phyloP scores from a whole-genome alignment of 2,888 invertebrate genomes.

The Baccha elongata region DNA sequence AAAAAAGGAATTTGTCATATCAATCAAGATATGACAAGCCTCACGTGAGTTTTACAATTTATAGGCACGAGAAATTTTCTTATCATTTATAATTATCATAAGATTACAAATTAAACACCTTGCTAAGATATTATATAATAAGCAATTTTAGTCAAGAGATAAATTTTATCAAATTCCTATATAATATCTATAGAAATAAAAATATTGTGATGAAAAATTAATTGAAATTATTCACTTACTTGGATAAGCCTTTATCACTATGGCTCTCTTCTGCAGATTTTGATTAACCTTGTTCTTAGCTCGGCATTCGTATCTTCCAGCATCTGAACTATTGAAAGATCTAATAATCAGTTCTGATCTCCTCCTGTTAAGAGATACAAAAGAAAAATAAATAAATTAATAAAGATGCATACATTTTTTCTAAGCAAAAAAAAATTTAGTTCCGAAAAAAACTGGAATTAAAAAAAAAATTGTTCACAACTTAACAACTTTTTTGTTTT shows the following conservation, averaged over 20 bases:
- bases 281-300: constrained; percentile 84
- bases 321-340: constrained; percentile 88
- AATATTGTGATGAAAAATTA: no score
- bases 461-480: constrained; percentile 3
- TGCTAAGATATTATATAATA: no score
- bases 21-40: not conserved
- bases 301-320: constrained; percentile 91
- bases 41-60: not conserved
- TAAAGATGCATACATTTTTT: not conserved
- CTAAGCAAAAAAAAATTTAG: not conserved
- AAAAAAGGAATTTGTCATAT: constrained; percentile 27
- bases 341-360: constrained; percentile 92
- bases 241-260: constrained; percentile 81
- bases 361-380: constrained; percentile 85
- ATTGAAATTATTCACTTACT: no score
- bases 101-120: not conserved
- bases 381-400: constrained; percentile 14
- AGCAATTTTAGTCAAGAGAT: no score
- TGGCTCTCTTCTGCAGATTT: constrained; percentile 80
- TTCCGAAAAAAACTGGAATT: not conserved
- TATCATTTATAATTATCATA: constrained; percentile 1
- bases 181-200: no score
- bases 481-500: not conserved
- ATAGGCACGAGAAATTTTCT: not conserved
- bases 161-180: no score